Evolutionary conservation across 2,113 vertebrate genomes (phyloP), one percentile per base, ranked within the genome.

Genomic region (Psettodes erumei): DNA sequence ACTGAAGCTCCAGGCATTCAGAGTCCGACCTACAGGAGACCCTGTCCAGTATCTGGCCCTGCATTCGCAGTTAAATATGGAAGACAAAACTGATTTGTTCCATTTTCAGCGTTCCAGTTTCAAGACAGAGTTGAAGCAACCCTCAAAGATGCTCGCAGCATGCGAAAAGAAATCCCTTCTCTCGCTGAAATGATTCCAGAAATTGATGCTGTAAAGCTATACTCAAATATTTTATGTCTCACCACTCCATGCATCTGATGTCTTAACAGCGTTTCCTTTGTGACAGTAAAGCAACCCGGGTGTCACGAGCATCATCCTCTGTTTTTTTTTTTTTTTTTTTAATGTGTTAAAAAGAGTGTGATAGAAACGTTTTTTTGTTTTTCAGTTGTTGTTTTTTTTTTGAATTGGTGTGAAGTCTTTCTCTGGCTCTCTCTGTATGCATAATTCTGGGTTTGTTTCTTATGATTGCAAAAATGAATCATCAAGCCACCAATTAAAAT

Each of bases 401-500:
- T 42, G 16, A 64, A 74, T 82, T 77, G 70, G 71, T 84, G 75
- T 86, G 75, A 71, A 47, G 76, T 85, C 62, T 77, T 71, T 89
- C 81, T 82, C 83, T 68, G 83, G 79, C 78, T 90, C 74, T 71
- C 83, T 77, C 83, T 91, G 86, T 90, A 82, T 81, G 85, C 84
- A 86, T 86, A 74, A 72, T 75, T 77, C 87, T 90, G 76, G 65
- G 69, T 87, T 85, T 90, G 81, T 86, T 88, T 91, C 79, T 85
- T 91, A 88, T 90, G 82, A 90, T 88, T 90, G 86, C 93, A 90
- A 90, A 88, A 87, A 90, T 84, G 84, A 91, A 90, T 90, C 90
- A 91, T 93, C 84, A 86, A 91, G 73, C 87, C 88, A 90, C 90
- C 90, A 77, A 94, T 93, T 93, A 94, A 94, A 93, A 92, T 82